Evolutionary conservation across 30 jellyfish, hydroid and myxozoan genomes (phyloP).

Genomic region (Hydractinia echinata): DNA sequence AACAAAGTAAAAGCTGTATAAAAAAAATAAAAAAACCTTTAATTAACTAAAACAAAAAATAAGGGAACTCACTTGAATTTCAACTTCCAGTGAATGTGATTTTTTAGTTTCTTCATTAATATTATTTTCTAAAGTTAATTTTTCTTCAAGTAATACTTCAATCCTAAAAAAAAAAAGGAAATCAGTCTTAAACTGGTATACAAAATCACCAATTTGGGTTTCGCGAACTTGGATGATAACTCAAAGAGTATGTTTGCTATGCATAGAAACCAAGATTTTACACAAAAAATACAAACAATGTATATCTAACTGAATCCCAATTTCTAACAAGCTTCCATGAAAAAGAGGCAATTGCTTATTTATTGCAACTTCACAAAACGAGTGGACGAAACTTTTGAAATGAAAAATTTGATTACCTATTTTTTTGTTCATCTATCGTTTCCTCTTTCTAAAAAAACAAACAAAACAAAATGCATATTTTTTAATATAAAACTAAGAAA

Average conservation of each 20-base stretch:
- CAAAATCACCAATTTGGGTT: too few species aligned
- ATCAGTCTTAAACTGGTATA: too few species aligned
- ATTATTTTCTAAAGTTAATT: neutral
- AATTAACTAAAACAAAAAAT: too few species aligned
- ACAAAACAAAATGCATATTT: neutral
- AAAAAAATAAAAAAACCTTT: too few species aligned
- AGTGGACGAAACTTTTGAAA: neutral
- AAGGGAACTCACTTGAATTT: neutral
- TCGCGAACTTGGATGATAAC: too few species aligned
- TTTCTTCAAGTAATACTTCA: slow-evolving; percentile 6
- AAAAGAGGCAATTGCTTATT: neutral
- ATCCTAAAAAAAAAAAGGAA: neutral
- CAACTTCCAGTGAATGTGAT: neutral
- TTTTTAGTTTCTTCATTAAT: neutral
- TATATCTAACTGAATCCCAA: neutral
- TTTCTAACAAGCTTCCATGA: neutral
- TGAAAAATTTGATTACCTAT: neutral
- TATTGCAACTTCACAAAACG: neutral
- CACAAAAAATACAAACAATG: neutral
- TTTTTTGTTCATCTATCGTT: slow-evolving; percentile 1
- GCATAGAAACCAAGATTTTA: neutral
- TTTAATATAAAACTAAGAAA: neutral
- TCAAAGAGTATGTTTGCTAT: too few species aligned
- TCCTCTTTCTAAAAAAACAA: slow-evolving; percentile 10
- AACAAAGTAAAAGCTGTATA: too few species aligned